Conservation (phyloP, 2,888 invertebrate genomes). For the Athetis lepigone region DNA sequence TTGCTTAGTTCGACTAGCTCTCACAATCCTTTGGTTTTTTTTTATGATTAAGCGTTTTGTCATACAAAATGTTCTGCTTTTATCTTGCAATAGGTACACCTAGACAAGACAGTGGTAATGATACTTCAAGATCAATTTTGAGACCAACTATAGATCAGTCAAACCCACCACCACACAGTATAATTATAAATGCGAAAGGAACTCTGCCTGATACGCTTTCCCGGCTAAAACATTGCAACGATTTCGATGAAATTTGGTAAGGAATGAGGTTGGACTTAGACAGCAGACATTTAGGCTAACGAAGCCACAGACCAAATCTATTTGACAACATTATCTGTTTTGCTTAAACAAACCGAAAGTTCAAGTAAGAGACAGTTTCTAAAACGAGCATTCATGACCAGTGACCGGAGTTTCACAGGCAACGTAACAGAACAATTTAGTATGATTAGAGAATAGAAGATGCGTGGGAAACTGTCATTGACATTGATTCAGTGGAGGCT, state of each 20-base stretch:
- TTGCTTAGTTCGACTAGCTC: background rate
- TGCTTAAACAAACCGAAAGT: background rate
- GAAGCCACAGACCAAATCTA: background rate
- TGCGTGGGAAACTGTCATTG: constrained; percentile 61
- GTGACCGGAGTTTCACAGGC: constrained; percentile 50
- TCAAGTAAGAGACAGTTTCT: constrained; percentile 37
- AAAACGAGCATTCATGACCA: constrained; percentile 34
- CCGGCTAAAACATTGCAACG: too few relatives aligned
- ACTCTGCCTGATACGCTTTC: too few relatives aligned
- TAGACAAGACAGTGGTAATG: too few relatives aligned
- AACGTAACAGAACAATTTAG: constrained; percentile 51
- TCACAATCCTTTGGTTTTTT: constrained; percentile 17
- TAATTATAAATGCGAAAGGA: too few relatives aligned
- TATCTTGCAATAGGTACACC: too few relatives aligned
- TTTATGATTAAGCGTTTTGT: background rate
- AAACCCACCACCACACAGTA: too few relatives aligned
- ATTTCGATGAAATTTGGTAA: too few relatives aligned
- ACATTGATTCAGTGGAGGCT: constrained; percentile 52
- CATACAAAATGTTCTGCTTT: background rate
- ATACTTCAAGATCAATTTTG: too few relatives aligned
- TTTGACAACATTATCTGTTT: background rate
- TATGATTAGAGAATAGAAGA: constrained; percentile 45
- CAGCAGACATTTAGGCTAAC: too few relatives aligned
- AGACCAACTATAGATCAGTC: too few relatives aligned
- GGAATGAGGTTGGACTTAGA: too few relatives aligned